Evolutionary conservation across 2,888 invertebrate genomes (phyloP), one percentile per base, ranked within the genome.

Genomic region (Amblyjoppa proteus): DNA sequence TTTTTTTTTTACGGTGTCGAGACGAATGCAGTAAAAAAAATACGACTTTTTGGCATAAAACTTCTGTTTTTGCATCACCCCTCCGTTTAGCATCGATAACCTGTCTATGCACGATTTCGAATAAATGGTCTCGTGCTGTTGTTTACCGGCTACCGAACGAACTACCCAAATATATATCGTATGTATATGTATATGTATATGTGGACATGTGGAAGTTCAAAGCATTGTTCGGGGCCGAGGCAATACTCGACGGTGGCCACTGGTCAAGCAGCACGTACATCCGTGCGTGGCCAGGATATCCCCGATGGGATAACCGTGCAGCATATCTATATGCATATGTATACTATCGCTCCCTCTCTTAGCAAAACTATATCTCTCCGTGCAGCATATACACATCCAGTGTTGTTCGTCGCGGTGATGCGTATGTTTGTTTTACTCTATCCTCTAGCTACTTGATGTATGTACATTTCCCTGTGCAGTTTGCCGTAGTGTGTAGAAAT

Each of bases 241-340:
- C 77, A 56, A 20, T 25, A 41, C 20, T 3, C 38, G 41, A 53
- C 68, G 56, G 77, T 56, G 77, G 41, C 53, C 68, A 68, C 68
- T 25, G 75, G 77, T 68, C 77, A 56, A 53, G 34, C 77, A 53
- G 77, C 77, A 77, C 77, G 77, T 77, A 77, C 77, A 68, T 77
- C 77, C 77, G 77, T 76, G 68, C 76, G 53, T 53, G 66, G 66
- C 56, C 77, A 77, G 77, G 77, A 77, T 77, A 77, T 77, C 77
- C 77, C 76, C 68, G 68, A 77, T 77, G 68, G 77, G 53, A 77
- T 68, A 77, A 66, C 28, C 77, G 77, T 68, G 16, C 68, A 3
- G 53, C 53, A 56, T 41, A 28, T 53, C 66, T 38, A 66, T 53
- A 76, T 51, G 51, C 41, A 25, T 49, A 69, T 53, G 45, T 51